A percentile compares a stretch with the other conserved stretches of the same genome.
phyloP scores from a whole-genome alignment of 2,113 vertebrate species.

The Mionectes macconnelli region DNA sequence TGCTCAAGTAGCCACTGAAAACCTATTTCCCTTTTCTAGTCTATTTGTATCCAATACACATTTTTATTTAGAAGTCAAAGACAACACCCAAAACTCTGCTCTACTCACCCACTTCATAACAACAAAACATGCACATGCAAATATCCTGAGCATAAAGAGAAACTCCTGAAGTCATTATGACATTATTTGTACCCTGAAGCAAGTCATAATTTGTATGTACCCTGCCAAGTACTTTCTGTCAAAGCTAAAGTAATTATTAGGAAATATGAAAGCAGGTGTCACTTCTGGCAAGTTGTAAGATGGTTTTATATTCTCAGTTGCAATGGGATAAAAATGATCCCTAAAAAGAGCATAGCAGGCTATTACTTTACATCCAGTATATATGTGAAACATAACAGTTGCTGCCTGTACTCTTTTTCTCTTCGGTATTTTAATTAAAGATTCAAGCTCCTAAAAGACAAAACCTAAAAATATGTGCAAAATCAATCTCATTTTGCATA shows the following conservation, averaged over 20 bases:
- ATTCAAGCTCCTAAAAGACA: conserved; percentile 51
- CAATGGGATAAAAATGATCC: conserved; percentile 57
- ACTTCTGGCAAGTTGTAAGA: conserved; percentile 62
- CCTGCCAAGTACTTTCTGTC: conserved; percentile 60
- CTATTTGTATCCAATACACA: not conserved
- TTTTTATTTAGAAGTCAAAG: not conserved
- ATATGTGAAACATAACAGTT: conserved; percentile 42
- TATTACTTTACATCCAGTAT: conserved; percentile 32
- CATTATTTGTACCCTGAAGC: conserved; percentile 59
- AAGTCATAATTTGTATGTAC: conserved; percentile 46
- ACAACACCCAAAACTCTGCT: not conserved
- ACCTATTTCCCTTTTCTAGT: not conserved
- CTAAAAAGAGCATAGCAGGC: conserved; percentile 64
- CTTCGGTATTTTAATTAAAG: conserved; percentile 63
- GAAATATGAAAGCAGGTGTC: conserved; percentile 72
- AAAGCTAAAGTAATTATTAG: conserved; percentile 71
- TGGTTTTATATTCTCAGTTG: conserved; percentile 57
- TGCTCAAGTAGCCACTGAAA: not conserved
- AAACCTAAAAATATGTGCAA: conserved; percentile 49
- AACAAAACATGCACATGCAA: conserved; percentile 24
- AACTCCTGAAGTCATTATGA: conserved; percentile 46
- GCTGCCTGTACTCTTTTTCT: not conserved
- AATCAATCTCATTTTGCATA: conserved; percentile 55
- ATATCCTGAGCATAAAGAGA: conserved; percentile 21
- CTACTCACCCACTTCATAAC: not conserved